Base-by-base conservation (phyloP, 2,797 vertebrate species). In the Gymnocypris eckloni region DNA sequence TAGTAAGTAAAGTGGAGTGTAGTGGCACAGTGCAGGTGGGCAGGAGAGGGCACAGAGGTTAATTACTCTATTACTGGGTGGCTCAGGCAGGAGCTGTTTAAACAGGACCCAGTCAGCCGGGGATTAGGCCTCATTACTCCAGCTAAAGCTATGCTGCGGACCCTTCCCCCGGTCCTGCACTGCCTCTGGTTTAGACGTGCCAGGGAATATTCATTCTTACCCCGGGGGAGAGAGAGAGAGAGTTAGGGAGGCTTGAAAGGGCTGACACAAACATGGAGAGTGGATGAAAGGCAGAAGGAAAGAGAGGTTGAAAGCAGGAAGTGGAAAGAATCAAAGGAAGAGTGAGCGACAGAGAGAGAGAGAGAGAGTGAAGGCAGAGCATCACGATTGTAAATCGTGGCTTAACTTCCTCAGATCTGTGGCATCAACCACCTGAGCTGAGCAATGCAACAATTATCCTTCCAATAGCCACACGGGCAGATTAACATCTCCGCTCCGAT, bases 71-170 rank as follows among this genome's bases (percentile, higher is more conserved):
- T 99, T 98, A 99, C 97, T 94, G 95, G 94, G 95, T 93, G 95
- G 96, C 97, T 97, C 96, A 95, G 94, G 90, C 94, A 93, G 95
- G 93, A 97, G 96, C 96, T 95, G 88, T 96, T 96, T 95, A 95
- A 95, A 96, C 96, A 96, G 95, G 94, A 93, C 90, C 91, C 93
- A 95, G 96, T 97, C 96, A 97, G 97, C 95, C 92, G 95, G 96
- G 94, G 96, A 98, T 98, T 98, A 97, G 96, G 97, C 96, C 97
- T 98, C 97, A 97, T 98, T 99, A 99, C 98, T 97, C 95, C 96
- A 96, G 96, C 96, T 97, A 98, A 98, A 97, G 97, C 96, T 97
- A 96, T 96, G 96, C 92, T 90, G 70, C 91, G 93, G 96, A 97
- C 97, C 97, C 95, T 93, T 95, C 93, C 94, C 89, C 92, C 90